phyloP scores from a whole-genome alignment of 2,888 invertebrate genomes.

The Scaptomyza flava region DNA sequence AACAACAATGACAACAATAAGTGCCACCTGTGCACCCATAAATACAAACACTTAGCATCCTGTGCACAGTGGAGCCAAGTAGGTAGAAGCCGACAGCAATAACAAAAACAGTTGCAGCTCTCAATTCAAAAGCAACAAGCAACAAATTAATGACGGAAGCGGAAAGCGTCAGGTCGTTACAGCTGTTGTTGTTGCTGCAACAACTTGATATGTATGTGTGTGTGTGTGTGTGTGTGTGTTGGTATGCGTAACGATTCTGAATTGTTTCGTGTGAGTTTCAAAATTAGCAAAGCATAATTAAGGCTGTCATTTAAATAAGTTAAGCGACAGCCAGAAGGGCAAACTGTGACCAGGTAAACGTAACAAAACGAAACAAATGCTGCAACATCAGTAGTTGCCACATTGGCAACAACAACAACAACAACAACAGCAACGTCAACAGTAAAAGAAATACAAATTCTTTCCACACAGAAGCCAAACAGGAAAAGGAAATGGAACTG shows the following conservation, averaged over 20 bases:
- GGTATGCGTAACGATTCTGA: slow-evolving; percentile 26
- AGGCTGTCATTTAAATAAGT: slow-evolving; percentile 46
- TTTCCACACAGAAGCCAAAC: slow-evolving; percentile 5
- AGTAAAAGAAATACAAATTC: slow-evolving; percentile 8
- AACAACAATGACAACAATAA: slow-evolving; percentile 21
- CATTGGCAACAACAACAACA: too few species aligned
- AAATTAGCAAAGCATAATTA: slow-evolving; percentile 50
- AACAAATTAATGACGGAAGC: slow-evolving; percentile 73
- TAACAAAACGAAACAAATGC: background rate
- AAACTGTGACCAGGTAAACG: background rate
- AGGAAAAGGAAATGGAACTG: slow-evolving; percentile 37
- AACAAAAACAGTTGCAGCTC: slow-evolving; percentile 24
- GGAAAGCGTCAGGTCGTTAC: slow-evolving; percentile 63
- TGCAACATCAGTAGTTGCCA: background rate
- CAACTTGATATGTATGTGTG: slow-evolving; percentile 1
- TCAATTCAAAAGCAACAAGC: slow-evolving; percentile 19
- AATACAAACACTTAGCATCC: slow-evolving; percentile 26
- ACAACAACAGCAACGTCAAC: slow-evolving; percentile 10
- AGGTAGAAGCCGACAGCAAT: background rate
- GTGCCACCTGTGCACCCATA: slow-evolving; percentile 47
- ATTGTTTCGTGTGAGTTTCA: slow-evolving; percentile 33
- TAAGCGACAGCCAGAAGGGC: slow-evolving; percentile 17
- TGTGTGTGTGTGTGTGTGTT: slow-evolving; percentile 12
- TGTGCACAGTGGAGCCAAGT: slow-evolving; percentile 8
- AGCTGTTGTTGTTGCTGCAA: slow-evolving; percentile 24